Evolutionary conservation across 2,113 vertebrate species (phyloP).

Genomic region (Rutilus rutilus): DNA sequence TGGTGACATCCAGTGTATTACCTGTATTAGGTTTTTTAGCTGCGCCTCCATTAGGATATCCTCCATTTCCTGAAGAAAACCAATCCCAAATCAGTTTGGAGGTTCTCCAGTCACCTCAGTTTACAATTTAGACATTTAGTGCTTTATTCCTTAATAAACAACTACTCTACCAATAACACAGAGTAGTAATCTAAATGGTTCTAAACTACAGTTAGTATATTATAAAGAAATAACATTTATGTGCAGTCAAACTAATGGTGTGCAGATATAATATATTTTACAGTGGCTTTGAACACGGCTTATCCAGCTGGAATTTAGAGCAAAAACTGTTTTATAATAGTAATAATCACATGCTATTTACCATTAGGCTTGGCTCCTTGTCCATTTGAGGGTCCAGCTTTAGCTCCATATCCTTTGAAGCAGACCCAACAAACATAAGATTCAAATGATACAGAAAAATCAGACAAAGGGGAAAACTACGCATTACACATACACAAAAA

Average conservation of each 20-base stretch:
- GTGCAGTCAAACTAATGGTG: no score
- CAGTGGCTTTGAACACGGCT: not conserved
- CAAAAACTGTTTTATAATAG: not conserved
- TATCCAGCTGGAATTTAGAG: not conserved
- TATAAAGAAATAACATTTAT: not conserved
- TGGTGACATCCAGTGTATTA: constrained; percentile 6
- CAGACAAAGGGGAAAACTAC: not conserved
- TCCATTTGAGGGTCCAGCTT: not conserved
- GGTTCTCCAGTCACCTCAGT: not conserved
- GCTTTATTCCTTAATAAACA: not conserved
- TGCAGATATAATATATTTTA: no score
- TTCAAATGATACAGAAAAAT: not conserved
- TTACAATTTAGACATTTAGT: not conserved
- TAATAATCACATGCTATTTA: not conserved
- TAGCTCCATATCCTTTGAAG: not conserved
- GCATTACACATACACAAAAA: no score
- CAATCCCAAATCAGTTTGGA: not conserved
- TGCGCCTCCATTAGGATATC: constrained; percentile 32
- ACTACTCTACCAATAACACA: not conserved
- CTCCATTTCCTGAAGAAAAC: constrained; percentile 31
- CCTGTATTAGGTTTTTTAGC: constrained; percentile 28
- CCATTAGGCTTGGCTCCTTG: constrained; percentile 9
- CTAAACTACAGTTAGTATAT: not conserved
- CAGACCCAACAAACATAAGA: not conserved
- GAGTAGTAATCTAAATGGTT: not conserved